These are phyloP conservation scores for Plutella xylostella DNA, from an alignment of 2,888 invertebrate genomes.

Conservation along the genomic window DNA sequence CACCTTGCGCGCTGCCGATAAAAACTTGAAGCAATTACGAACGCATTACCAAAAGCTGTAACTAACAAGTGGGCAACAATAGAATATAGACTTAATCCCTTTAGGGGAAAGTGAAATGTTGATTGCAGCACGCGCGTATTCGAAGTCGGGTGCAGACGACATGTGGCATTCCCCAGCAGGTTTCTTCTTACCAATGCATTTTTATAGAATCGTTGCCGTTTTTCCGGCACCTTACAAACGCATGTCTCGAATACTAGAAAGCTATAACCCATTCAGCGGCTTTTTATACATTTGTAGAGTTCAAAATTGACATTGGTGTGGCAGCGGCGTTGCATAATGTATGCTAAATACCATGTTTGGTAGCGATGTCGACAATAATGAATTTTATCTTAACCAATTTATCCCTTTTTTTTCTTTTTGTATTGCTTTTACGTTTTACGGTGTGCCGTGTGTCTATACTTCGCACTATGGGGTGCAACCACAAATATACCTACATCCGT, in stretches of 20 bases:
- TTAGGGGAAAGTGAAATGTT: constrained; percentile 47
- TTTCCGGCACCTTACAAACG: constrained; percentile 67
- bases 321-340: background rate
- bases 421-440: too few species aligned
- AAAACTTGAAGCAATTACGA: constrained; percentile 66
- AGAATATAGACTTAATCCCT: constrained; percentile 47
- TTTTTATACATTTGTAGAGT: constrained; percentile 3
- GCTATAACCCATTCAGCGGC: constrained; percentile 34
- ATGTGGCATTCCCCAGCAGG: constrained; percentile 55
- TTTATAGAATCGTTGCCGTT: constrained; percentile 64
- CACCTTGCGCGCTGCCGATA: constrained; percentile 50
- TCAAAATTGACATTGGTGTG: background rate
- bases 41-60: constrained; percentile 38
- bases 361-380: too few species aligned
- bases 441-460: too few species aligned
- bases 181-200: constrained; percentile 61
- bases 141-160: constrained; percentile 43
- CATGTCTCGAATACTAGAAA: constrained; percentile 66
- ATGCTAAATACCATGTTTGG: background rate
- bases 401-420: too few species aligned
- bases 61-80: constrained; percentile 40
- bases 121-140: constrained; percentile 29
- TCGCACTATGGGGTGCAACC: too few species aligned
- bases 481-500: too few species aligned
- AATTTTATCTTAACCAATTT: too few species aligned